These are phyloP conservation scores for Willowsia nigromaculata DNA, from an alignment of 2,888 invertebrate genomes.

Conservation along the genomic window DNA sequence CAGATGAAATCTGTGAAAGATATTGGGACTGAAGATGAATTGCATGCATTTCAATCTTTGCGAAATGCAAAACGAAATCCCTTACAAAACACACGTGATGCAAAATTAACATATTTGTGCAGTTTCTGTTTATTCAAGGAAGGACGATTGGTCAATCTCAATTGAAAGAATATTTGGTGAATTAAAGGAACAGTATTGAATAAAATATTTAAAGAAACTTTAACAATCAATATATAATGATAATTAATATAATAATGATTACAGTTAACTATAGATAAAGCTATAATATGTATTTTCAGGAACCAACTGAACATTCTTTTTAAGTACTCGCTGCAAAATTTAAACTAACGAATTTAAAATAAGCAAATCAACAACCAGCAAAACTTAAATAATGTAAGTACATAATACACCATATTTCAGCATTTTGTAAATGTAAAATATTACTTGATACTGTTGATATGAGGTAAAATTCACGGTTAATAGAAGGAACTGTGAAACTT, in stretches of 20 bases:
- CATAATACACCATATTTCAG: conserved; percentile 10
- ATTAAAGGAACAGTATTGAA: conserved; percentile 45
- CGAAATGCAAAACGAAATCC: no score
- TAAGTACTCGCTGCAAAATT: background rate
- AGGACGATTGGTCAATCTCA: conserved; percentile 71
- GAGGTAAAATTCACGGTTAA: background rate
- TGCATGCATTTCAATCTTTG: background rate
- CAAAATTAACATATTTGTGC: conserved; percentile 9
- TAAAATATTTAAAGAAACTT: background rate
- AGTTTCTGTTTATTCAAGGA: conserved; percentile 46
- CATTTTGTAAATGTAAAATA: background rate
- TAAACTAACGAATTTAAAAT: background rate
- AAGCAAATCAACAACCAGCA: conserved; percentile 42
- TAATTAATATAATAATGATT: background rate
- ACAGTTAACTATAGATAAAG: conserved; percentile 7
- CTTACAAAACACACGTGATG: no score
- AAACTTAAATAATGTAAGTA: background rate
- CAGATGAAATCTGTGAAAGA: conserved; percentile 70
- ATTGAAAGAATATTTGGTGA: conserved; percentile 64
- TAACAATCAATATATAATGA: conserved; percentile 36
- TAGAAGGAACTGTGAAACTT: background rate
- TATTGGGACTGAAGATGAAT: conserved; percentile 64
- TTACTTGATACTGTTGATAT: background rate
- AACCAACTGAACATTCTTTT: conserved; percentile 19
- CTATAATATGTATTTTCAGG: background rate